phyloP scores from a whole-genome alignment of 2,888 invertebrate species.

The Therioaphis trifolii region DNA sequence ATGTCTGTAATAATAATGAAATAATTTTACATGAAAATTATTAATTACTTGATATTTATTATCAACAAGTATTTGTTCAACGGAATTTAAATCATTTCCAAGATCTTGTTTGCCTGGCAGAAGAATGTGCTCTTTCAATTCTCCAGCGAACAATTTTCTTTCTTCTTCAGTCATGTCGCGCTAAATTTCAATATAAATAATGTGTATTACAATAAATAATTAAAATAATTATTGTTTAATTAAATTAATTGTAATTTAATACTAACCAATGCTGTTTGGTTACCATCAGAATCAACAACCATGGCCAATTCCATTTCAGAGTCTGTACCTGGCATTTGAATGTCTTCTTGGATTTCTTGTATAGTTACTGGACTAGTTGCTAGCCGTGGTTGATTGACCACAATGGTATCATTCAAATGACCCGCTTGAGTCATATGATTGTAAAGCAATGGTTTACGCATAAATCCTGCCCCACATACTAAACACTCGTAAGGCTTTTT shows the following conservation, averaged over 20 bases:
- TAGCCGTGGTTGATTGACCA: constrained; percentile 83
- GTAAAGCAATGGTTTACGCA: constrained; percentile 83
- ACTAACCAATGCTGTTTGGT: constrained; percentile 64
- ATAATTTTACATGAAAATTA: background rate
- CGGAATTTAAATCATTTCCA: constrained; percentile 45
- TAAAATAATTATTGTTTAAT: background rate
- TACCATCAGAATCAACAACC: constrained; percentile 67
- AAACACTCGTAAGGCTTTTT: constrained; percentile 88
- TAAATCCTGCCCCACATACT: constrained; percentile 83
- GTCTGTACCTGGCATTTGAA: constrained; percentile 67
- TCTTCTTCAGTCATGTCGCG: constrained; percentile 62
- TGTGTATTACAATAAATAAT: background rate
- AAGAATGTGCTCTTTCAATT: constrained; percentile 71
- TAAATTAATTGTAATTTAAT: constrained; percentile 65
- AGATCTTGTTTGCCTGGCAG: constrained; percentile 69
- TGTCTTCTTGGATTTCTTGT: constrained; percentile 64
- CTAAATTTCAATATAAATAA: constrained; percentile 5
- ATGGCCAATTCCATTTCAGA: constrained; percentile 69
- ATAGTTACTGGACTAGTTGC: constrained; percentile 69
- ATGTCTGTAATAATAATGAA: background rate
- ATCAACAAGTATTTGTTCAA: constrained; percentile 59
- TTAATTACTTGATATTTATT: constrained; percentile 54
- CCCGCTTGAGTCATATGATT: constrained; percentile 80
- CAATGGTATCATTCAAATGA: constrained; percentile 83
- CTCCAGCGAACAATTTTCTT: constrained; percentile 71